A percentile compares a stretch with the other conserved stretches of the same genome.
Conservation (phyloP, 2,888 invertebrate species). For the Hypselothyrea guttata region DNA sequence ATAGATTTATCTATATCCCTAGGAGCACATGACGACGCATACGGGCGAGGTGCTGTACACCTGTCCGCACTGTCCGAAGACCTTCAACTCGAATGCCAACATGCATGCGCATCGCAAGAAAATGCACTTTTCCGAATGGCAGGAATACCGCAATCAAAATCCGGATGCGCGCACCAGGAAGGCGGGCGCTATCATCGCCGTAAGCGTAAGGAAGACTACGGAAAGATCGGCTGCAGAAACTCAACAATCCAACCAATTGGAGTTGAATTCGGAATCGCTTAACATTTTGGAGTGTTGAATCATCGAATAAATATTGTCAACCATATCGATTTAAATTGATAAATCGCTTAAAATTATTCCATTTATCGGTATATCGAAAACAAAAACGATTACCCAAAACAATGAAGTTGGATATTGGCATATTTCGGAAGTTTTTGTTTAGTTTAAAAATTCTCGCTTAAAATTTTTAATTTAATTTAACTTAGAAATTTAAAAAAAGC, state of each 20-base stretch:
- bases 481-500: no score
- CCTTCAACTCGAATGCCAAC: slow-evolving; percentile 78
- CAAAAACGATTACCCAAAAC: no score
- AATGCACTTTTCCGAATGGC: slow-evolving; percentile 79
- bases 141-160: slow-evolving; percentile 56
- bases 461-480: no score
- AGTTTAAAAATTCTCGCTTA: no score
- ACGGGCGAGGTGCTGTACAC: slow-evolving; percentile 77
- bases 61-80: slow-evolving; percentile 78
- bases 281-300: neutral
- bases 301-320: no score
- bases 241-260: neutral
- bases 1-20: no score
- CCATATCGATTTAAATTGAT: no score
- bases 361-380: no score
- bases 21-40: slow-evolving; percentile 81
- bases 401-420: no score
- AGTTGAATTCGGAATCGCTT: neutral
- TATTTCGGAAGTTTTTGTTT: no score
- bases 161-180: slow-evolving; percentile 38
- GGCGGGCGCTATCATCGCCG: slow-evolving; percentile 52
- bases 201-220: slow-evolving; percentile 60
- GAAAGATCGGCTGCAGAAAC: slow-evolving; percentile 21
- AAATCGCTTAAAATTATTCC: no score
- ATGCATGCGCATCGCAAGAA: slow-evolving; percentile 80